Conservation (phyloP, 2,888 invertebrate species). For the Andrena minutula region DNA sequence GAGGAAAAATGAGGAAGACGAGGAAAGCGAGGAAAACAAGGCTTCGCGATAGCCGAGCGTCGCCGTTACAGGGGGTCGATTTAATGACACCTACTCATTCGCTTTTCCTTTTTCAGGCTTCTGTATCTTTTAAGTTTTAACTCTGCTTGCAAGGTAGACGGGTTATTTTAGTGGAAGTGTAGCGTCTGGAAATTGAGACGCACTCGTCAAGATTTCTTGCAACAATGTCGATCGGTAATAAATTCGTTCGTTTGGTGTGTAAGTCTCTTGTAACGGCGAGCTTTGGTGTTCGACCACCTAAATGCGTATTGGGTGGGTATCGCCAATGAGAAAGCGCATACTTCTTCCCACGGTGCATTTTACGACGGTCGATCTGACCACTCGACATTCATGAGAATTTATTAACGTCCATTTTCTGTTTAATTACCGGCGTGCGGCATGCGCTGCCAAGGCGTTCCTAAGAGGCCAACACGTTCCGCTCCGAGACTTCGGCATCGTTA, state of each 20-base stretch:
- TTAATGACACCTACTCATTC: background rate
- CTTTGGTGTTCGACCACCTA: background rate
- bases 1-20: constrained; percentile 17
- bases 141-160: background rate
- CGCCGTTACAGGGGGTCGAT: background rate
- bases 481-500: constrained; percentile 62
- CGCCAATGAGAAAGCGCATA: constrained; percentile 47
- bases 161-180: background rate
- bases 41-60: background rate
- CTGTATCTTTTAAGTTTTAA: background rate
- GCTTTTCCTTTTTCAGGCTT: background rate
- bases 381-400: constrained; percentile 73
- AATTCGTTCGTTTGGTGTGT: constrained; percentile 27
- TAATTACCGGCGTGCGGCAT: constrained; percentile 75
- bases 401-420: constrained; percentile 79
- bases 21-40: constrained; percentile 8
- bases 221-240: background rate
- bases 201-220: background rate
- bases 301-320: background rate
- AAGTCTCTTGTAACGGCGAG: background rate
- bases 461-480: constrained; percentile 63
- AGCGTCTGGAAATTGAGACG: constrained; percentile 14
- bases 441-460: constrained; percentile 69
- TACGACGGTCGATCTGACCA: constrained; percentile 62
- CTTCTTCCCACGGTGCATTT: constrained; percentile 69